Evolutionary conservation across 2,888 invertebrate species (phyloP).

Genomic region (Steromphala cineraria): DNA sequence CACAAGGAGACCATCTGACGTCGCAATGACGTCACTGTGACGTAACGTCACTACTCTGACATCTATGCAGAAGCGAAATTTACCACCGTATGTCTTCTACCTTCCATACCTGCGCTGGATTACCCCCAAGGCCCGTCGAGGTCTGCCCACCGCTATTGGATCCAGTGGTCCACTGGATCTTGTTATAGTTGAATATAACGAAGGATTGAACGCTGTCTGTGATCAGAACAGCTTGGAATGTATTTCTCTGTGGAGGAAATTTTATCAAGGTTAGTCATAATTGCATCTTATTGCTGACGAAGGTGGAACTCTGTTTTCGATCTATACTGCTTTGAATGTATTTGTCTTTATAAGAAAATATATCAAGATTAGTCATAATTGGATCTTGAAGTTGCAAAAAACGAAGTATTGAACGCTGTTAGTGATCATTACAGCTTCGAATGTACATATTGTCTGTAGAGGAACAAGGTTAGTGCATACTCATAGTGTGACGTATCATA

Average conservation of each 20-base stretch:
- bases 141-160: conserved; percentile 56
- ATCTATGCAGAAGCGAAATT: conserved; percentile 25
- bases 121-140: conserved; percentile 58
- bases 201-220: conserved; percentile 96
- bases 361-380: too few species aligned
- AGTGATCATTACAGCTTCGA: too few species aligned
- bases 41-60: neutral
- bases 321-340: too few species aligned
- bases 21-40: neutral
- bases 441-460: too few species aligned
- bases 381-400: too few species aligned
- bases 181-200: conserved; percentile 94
- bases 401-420: too few species aligned
- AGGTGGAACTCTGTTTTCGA: too few species aligned
- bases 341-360: too few species aligned
- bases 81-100: conserved; percentile 29
- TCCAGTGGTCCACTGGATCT: conserved; percentile 78
- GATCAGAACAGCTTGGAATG: conserved; percentile 95
- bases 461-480: too few species aligned
- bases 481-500: too few species aligned
- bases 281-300: too few species aligned
- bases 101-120: conserved; percentile 61
- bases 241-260: conserved; percentile 84
- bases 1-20: neutral
- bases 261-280: too few species aligned